Evolutionary conservation across 2,113 vertebrate genomes (phyloP), one percentile per base, ranked within the genome.

Genomic region (Pterocles orientalis): DNA sequence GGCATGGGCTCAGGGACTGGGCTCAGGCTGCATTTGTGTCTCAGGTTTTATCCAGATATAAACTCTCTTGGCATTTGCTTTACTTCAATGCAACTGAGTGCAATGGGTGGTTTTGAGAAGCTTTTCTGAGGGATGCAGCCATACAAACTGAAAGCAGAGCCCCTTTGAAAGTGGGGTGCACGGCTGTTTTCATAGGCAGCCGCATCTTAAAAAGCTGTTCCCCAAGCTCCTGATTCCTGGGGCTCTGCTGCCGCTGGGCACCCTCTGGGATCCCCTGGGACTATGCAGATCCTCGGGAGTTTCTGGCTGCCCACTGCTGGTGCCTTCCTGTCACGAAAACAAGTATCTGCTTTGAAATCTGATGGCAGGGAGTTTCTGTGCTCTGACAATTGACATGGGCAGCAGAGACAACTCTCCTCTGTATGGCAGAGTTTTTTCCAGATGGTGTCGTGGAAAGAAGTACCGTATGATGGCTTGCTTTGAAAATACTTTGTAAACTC

Each of bases 111-210:
- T 29, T 64, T 34, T 2, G 3, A 43, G 57, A 50, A 17, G 50
- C 11, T 54, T 53, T 47, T 33, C 17, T 8, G 77, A 18, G 23
- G 45, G 45, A 70, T 79, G 85, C 50, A 68, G 36, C 50, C 45
- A 3, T 1, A 20, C 26, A 18, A 16, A 47, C 24, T 23, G 64
- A 25, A 45, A 43, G 31, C 1, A 2, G 41, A 68, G 70, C 43
- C 50, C 47, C 28, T 6, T 5, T 5, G 47, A 34, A 15, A 8
- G 7, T 2, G 18, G 20, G 9, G 0, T 8, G 3, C 0, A 0
- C 47, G 75, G 41, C 25, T 36, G 2, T 53, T 71, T 61, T 33
- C 33, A 4, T 29, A 62, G 57, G 57, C 45, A 83, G 39, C 41
- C 26, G 18, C 3, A n/a, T 3, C 54, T 47, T 26, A 8, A 43